Base-by-base conservation (phyloP, 2,888 invertebrate species). In the Drosophila subsilvestris region DNA sequence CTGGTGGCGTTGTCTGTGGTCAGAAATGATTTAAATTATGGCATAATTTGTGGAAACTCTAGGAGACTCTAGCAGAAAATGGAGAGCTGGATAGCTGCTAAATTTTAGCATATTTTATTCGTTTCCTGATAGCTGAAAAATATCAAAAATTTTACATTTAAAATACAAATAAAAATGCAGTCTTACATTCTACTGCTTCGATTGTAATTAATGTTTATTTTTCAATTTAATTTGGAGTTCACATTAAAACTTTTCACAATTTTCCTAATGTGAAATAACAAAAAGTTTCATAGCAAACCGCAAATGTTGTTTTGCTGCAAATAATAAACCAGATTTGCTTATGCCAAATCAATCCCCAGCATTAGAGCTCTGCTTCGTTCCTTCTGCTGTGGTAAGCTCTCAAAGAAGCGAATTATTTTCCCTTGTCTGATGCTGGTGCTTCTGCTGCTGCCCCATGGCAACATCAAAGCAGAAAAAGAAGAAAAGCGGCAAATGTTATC, bases 11-110 rank as follows among this genome's bases (percentile, higher is more conserved):
- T 69, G 55, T 55, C 76, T 76, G 69, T 63, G 63, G 58, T 73
- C 48, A 48, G 48, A 75, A 53, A 55, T 51, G 48, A 42, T 67
- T 75, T 70, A 62, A 81, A 65, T 81, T 73, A 73, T 82, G 78
- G 61, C 61, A 44, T 47, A 47, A 43, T 53, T 37, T 27, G n/a
- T 22, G 58, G 54, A 6, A 37, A n/a, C 37, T n/a, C 14, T 37
- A n/a, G 37, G 37, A n/a, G 37, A n/a, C 37, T n/a, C 14, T 37
- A n/a, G 37, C n/a, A n/a, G 37, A 37, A n/a, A 37, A 14, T 37
- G 2, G 14, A 14, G 6, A 6, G 32, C 0, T 7, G n/a, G n/a
- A 7, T 7, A 2, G 7, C 14, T 7, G n/a, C 37, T 7, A n/a
- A n/a, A n/a, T 37, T 37, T 2, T 2, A n/a, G 37, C 37, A 37